Percentiles rank a stretch among this genome's conserved stretches.
Conservation (phyloP, 1,140 invertebrate species). For the Bombus vancouverensis region DNA sequence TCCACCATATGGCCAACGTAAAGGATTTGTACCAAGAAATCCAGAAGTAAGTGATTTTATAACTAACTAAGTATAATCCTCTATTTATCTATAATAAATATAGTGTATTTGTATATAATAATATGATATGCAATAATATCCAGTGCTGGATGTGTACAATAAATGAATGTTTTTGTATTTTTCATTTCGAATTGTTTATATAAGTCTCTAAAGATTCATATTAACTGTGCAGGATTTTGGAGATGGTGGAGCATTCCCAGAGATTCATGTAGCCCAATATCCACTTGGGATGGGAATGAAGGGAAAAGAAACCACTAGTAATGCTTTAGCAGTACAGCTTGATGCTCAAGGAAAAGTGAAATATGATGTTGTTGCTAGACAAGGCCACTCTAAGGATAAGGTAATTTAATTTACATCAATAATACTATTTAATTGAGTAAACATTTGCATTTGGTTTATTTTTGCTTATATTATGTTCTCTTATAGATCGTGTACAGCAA, state of each 20-base stretch:
- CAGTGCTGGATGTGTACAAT: background rate
- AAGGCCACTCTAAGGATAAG: constrained; percentile 98
- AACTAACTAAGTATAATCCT: background rate
- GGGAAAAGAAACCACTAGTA: constrained; percentile 90
- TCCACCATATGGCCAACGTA: constrained; percentile 98
- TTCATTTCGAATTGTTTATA: background rate
- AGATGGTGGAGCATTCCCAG: constrained; percentile 99
- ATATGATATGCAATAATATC: too few relatives aligned
- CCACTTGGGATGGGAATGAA: constrained; percentile 93
- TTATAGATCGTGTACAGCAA: constrained; percentile 97
- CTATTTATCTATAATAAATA: background rate
- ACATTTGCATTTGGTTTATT: background rate
- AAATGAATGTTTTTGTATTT: background rate
- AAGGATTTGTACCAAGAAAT: constrained; percentile 96
- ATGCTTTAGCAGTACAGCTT: constrained; percentile 96
- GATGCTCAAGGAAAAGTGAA: constrained; percentile 98
- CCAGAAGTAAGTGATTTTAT: constrained; percentile 88
- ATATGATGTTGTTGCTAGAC: constrained; percentile 97
- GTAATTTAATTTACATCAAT: constrained; percentile 76
- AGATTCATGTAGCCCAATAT: constrained; percentile 98
- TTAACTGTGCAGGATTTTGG: constrained; percentile 86
- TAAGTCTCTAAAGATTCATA: background rate
- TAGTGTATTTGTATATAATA: background rate
- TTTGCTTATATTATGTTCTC: constrained; percentile 19
- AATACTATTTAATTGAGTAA: background rate